A percentile compares a stretch with the other conserved stretches of the same genome.
phyloP scores from a whole-genome alignment of 2,888 invertebrate genomes.

The Philaethria dido region DNA sequence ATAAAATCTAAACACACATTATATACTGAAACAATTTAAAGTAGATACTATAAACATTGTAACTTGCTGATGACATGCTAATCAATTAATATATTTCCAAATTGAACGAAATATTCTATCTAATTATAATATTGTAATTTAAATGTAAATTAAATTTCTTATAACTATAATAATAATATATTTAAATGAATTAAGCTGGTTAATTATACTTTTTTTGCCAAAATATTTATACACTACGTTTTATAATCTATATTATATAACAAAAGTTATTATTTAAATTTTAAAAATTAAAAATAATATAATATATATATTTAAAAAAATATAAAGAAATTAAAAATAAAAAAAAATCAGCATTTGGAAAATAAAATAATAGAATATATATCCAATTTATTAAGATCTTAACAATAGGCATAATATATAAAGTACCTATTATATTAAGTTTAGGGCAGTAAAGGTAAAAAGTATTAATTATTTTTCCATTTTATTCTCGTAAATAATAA shows the following conservation, averaged over 20 bases:
- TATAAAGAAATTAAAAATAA: neutral
- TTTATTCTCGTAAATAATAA: slow-evolving; percentile 5
- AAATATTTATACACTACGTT: slow-evolving; percentile 7
- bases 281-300: neutral
- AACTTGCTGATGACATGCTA: slow-evolving; percentile 2
- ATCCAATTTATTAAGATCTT: slow-evolving; percentile 23
- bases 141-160: slow-evolving; percentile 1
- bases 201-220: neutral
- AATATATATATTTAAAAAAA: neutral
- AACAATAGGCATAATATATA: slow-evolving; percentile 29
- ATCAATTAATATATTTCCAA: slow-evolving; percentile 11
- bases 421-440: slow-evolving; percentile 24
- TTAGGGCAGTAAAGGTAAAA: slow-evolving; percentile 37
- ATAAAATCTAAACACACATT: slow-evolving; percentile 35
- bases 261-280: neutral
- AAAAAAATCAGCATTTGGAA: neutral
- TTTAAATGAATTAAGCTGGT: slow-evolving; percentile 1
- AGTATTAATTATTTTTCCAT: slow-evolving; percentile 26
- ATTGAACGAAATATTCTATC: slow-evolving; percentile 10
- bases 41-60: slow-evolving; percentile 27
- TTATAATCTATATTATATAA: neutral
- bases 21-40: slow-evolving; percentile 26
- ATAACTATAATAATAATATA: slow-evolving; percentile 6
- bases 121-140: slow-evolving; percentile 11
- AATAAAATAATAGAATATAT: neutral